phyloP scores from a whole-genome alignment of 2,113 vertebrate species.

The Amphilophus citrinellus region DNA sequence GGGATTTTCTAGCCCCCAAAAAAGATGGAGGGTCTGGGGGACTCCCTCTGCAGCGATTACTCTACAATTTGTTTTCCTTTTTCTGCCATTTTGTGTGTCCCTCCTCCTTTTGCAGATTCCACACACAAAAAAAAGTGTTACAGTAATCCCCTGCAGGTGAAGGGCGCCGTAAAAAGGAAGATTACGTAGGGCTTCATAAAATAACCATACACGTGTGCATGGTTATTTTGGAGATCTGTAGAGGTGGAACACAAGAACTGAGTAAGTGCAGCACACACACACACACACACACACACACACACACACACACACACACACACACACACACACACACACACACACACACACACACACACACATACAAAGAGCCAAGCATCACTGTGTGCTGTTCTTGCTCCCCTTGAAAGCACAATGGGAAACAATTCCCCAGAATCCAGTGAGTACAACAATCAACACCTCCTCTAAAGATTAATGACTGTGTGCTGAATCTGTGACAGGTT shows the following conservation, averaged over 20 bases:
- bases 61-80: slow-evolving; percentile 81
- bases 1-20: slow-evolving; percentile 75
- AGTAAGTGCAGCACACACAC: slow-evolving; percentile 29
- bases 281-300: slow-evolving; percentile 26
- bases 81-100: slow-evolving; percentile 74
- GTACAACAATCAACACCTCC: neutral
- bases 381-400: slow-evolving; percentile 26
- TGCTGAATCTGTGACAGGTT: neutral
- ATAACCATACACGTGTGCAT: slow-evolving; percentile 67
- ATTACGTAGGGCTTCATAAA: slow-evolving; percentile 80
- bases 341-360: too few species aligned
- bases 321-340: neutral
- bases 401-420: slow-evolving; percentile 2
- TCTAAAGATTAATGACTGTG: neutral
- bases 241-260: slow-evolving; percentile 67
- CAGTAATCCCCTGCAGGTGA: slow-evolving; percentile 78
- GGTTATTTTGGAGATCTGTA: slow-evolving; percentile 68
- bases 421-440: neutral
- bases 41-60: slow-evolving; percentile 79
- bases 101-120: slow-evolving; percentile 55
- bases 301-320: neutral
- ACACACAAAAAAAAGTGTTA: slow-evolving; percentile 49
- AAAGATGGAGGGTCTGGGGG: slow-evolving; percentile 70
- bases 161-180: slow-evolving; percentile 72
- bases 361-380: neutral